phyloP scores from a whole-genome alignment of 2,113 vertebrate genomes.

The Agapornis roseicollis region DNA sequence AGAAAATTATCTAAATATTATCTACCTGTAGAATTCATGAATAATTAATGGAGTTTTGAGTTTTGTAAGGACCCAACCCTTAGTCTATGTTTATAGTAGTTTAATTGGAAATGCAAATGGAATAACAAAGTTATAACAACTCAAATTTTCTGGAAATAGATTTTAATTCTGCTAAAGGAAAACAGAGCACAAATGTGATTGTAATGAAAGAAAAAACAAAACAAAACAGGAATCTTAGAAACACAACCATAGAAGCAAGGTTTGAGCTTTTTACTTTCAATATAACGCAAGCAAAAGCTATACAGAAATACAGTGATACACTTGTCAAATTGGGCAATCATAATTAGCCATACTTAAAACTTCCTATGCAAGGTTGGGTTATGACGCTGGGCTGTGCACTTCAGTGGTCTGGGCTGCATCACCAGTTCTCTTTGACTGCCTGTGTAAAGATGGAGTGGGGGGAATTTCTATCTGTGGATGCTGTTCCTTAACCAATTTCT shows the following conservation, averaged over 20 bases:
- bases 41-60: background rate
- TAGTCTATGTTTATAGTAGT: rapidly evolving
- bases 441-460: background rate
- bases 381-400: background rate
- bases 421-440: background rate
- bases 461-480: background rate
- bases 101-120: background rate
- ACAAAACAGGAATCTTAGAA: background rate
- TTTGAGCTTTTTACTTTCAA: background rate
- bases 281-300: background rate
- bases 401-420: background rate
- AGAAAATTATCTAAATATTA: background rate
- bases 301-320: background rate
- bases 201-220: background rate
- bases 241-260: background rate
- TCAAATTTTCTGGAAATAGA: background rate
- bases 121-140: background rate
- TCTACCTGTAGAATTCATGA: background rate
- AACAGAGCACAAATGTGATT: background rate
- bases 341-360: background rate
- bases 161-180: background rate
- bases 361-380: background rate
- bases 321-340: background rate
- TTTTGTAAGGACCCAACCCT: background rate
- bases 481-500: background rate